A percentile compares a stretch with the other conserved stretches of the same genome.
These are phyloP conservation scores for Chamaea fasciata DNA, from an alignment of 2,113 vertebrate genomes.

Conservation along the genomic window DNA sequence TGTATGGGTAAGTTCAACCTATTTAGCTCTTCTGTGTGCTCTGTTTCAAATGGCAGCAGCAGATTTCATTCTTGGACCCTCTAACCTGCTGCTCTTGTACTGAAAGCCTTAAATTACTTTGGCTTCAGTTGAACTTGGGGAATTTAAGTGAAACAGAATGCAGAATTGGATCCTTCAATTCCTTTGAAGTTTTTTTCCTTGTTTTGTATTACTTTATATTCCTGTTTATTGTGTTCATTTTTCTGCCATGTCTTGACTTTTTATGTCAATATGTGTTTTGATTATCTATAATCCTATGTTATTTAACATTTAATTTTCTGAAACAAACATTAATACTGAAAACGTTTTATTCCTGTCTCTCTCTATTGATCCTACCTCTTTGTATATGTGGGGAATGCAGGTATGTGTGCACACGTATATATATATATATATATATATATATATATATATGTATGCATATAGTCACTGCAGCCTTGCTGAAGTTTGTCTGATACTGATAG, in stretches of 20 bases:
- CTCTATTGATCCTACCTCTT: not conserved
- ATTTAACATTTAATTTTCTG: not conserved
- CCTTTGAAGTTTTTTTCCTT: not conserved
- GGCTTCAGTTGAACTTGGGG: not conserved
- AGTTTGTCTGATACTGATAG: not conserved
- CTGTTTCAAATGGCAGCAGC: not conserved
- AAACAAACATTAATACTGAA: not conserved
- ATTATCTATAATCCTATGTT: not conserved
- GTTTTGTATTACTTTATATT: not conserved
- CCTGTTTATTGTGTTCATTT: not conserved
- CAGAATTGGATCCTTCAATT: not conserved
- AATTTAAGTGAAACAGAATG: not conserved
- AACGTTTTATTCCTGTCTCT: not conserved
- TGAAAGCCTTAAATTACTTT: not conserved
- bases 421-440: too few relatives aligned
- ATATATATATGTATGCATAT: too few relatives aligned
- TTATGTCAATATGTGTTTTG: not conserved
- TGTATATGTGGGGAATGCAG: not conserved
- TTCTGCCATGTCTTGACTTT: not conserved
- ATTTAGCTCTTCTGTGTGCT: not conserved
- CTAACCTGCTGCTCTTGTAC: not conserved
- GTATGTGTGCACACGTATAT: not conserved
- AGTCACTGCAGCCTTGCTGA: not conserved
- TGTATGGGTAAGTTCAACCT: not conserved
- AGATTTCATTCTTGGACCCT: not conserved